These are phyloP conservation scores for Thripadectes ignobilis DNA, from an alignment of 2,797 vertebrate genomes.

Conservation along the genomic window DNA sequence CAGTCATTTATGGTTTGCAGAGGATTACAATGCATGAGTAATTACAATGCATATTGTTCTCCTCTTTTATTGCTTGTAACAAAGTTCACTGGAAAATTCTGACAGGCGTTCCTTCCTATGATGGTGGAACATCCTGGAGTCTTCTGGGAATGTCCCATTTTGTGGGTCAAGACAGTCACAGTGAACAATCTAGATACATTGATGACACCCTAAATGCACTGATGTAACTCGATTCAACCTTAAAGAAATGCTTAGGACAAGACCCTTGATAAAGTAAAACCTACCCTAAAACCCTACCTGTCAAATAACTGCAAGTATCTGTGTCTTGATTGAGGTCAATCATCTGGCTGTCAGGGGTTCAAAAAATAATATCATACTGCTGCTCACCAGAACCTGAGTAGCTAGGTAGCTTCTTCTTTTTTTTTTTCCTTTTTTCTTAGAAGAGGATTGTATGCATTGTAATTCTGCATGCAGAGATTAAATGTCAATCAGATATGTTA, in stretches of 20 bases:
- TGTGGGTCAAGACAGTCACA: fast-evolving
- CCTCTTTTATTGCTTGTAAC: neutral
- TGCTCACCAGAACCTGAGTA: neutral
- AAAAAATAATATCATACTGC: neutral
- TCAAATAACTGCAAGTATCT: neutral
- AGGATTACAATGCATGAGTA: neutral
- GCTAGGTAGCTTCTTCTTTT: neutral
- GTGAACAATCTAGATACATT: neutral
- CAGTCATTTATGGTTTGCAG: neutral
- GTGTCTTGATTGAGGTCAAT: neutral
- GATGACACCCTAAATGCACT: neutral
- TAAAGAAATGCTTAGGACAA: neutral
- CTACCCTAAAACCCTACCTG: neutral
- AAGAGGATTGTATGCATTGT: neutral
- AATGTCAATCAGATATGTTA: neutral
- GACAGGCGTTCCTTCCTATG: fast-evolving
- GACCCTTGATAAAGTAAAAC: neutral
- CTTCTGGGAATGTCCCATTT: neutral
- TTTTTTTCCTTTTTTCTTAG: neutral
- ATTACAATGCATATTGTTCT: neutral
- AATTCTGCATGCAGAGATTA: neutral
- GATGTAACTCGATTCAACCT: neutral
- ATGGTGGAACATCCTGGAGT: neutral
- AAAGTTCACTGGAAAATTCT: neutral
- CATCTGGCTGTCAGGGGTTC: neutral